These are phyloP conservation scores for Drosophila longiperda DNA, from an alignment of 2,888 invertebrate species.

Conservation along the genomic window DNA sequence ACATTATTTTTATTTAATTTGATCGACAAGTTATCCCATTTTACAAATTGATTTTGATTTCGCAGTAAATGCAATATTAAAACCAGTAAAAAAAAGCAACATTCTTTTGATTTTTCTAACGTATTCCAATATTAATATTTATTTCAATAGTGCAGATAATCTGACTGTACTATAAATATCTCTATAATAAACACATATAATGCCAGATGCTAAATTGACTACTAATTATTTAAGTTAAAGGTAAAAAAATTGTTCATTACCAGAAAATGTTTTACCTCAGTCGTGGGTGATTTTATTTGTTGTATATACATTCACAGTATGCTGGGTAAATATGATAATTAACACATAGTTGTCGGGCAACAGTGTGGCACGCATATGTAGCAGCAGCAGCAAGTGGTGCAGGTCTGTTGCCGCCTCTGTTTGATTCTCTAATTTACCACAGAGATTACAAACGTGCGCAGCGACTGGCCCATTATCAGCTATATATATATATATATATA, in stretches of 20 bases:
- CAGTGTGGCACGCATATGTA: constrained; percentile 6
- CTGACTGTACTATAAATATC: not conserved
- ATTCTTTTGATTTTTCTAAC: not conserved
- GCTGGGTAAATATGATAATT: constrained; percentile 13
- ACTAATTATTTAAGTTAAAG: not conserved
- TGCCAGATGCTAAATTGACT: not conserved
- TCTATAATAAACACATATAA: not conserved
- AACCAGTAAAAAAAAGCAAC: not conserved
- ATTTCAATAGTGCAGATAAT: not conserved
- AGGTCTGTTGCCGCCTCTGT: constrained; percentile 41
- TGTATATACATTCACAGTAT: not conserved
- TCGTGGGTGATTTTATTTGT: not conserved
- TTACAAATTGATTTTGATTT: not conserved
- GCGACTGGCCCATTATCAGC: constrained; percentile 61
- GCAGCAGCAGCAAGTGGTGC: not conserved
- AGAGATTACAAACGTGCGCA: constrained; percentile 45
- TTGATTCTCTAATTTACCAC: constrained; percentile 61
- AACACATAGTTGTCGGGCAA: constrained; percentile 37
- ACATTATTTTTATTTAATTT: not conserved
- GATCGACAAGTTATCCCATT: not conserved
- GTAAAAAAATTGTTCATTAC: not conserved
- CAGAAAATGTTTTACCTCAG: not conserved
- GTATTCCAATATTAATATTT: not conserved
- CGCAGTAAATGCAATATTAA: not conserved
- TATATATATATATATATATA: constrained; percentile 8